Percentiles rank a stretch among this genome's conserved stretches.
Conservation (phyloP, 1,140 invertebrate genomes). For the Drosophila sp. region DNA sequence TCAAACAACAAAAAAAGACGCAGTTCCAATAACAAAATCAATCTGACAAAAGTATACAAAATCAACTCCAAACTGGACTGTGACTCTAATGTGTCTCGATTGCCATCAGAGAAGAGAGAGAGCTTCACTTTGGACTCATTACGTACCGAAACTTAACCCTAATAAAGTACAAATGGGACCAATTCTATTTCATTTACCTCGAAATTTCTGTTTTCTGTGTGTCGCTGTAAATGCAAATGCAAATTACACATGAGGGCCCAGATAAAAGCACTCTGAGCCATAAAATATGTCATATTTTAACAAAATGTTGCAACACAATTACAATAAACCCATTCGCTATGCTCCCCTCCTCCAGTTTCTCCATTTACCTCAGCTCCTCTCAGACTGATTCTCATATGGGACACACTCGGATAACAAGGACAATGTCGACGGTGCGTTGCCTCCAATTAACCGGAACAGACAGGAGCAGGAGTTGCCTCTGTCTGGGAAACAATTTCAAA, state of each 20-base stretch:
- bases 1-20: conserved; percentile 1
- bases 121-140: background rate
- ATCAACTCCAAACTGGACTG: background rate
- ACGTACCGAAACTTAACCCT: conserved; percentile 52
- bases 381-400: conserved; percentile 69
- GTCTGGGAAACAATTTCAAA: conserved; percentile 64
- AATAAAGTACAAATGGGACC: conserved; percentile 83
- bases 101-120: background rate
- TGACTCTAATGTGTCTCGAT: conserved; percentile 20
- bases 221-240: conserved; percentile 61
- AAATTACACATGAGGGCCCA: conserved; percentile 37
- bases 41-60: conserved; percentile 30
- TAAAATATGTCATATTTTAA: conserved; percentile 84
- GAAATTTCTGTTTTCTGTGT: conserved; percentile 2
- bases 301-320: conserved; percentile 77
- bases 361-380: background rate
- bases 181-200: conserved; percentile 71
- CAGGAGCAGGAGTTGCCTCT: conserved; percentile 2
- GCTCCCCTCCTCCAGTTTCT: conserved; percentile 11
- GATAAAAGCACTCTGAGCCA: conserved; percentile 78
- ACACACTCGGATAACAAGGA: conserved; percentile 62
- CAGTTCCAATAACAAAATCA: conserved; percentile 16
- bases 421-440: conserved; percentile 29
- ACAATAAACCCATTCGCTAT: conserved; percentile 81
- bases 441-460: conserved; percentile 52